phyloP scores from a whole-genome alignment of 2,797 vertebrate genomes.

The Lithobates sylvaticus region DNA sequence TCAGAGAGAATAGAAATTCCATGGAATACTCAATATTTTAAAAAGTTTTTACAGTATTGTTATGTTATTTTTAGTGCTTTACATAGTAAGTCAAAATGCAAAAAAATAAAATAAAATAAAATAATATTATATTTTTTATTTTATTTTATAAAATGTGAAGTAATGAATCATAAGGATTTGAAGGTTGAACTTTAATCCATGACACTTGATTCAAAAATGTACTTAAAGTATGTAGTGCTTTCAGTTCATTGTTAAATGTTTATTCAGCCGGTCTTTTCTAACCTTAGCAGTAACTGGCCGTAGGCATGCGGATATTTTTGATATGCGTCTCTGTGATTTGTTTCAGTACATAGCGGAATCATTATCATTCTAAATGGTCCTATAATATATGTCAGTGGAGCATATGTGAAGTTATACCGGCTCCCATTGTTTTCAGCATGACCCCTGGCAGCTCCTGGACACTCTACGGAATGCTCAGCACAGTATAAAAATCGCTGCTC shows the following conservation, averaged over 20 bases:
- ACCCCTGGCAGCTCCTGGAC: conserved; percentile 17
- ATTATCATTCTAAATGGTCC: conserved; percentile 15
- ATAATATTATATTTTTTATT: too few species aligned
- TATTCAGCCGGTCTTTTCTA: conserved; percentile 22
- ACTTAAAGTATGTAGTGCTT: background rate
- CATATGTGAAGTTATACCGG: conserved; percentile 20
- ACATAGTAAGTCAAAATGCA: too few species aligned
- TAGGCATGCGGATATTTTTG: conserved; percentile 35
- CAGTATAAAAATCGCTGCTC: background rate
- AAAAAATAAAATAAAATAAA: too few species aligned
- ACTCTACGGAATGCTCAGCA: background rate
- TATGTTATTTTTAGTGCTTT: too few species aligned
- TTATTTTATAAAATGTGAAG: too few species aligned
- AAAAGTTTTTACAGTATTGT: too few species aligned
- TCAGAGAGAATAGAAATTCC: too few species aligned
- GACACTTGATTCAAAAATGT: too few species aligned
- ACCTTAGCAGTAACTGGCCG: conserved; percentile 5
- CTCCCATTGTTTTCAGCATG: background rate
- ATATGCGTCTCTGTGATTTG: conserved; percentile 18
- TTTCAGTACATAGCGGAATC: background rate
- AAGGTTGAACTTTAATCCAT: too few species aligned
- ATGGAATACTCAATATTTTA: too few species aligned
- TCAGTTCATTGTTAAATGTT: conserved; percentile 9
- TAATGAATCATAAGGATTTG: too few species aligned
- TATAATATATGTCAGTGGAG: background rate